Evolutionary conservation across 2,113 vertebrate genomes (phyloP), one percentile per base, ranked within the genome.

Genomic region (Pluvialis apricaria): DNA sequence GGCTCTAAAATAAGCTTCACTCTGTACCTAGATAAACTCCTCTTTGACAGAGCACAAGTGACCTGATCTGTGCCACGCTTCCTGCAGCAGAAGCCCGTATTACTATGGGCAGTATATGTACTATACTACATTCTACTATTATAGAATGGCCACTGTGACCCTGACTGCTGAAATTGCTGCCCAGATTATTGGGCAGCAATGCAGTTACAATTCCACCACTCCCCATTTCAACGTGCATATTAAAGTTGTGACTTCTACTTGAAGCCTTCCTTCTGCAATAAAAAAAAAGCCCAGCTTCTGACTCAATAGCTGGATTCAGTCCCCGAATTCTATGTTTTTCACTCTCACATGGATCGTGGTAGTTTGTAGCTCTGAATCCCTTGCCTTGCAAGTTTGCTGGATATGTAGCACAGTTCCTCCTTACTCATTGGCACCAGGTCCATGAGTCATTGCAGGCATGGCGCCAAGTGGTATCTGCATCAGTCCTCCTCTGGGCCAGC

Each of bases 271-370:
- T 78, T 49, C 34, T 69, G 32, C 0, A 1, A 5, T 34, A 24
- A 12, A 32, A 14, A 16, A 16, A 13, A n/a, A 44, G 15, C 34
- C 40, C 22, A 34, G n/a, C 60, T 93, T 54, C 38, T 55, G 40
- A 19, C 36, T 69, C 32, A 6, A 24, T 19, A 36, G 14, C 70
- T 79, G 73, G 10, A 31, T 71, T 77, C 19, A 20, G 32, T 38
- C 42, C 47, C 22, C 0, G 0, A 3, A 45, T 45, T 90, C 57
- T 61, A 60, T 83, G 68, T 0, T 57, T 76, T 58, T 79, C 26
- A 24, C 29, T 34, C 34, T 47, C 9, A 3, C 1, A 1, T 51
- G 38, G 69, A 49, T 42, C 0, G 0, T 2, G 21, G 61, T 16
- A 12, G 61, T 72, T 58, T 21, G 32, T 45, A 91, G 25, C 47